phyloP scores from a whole-genome alignment of 2,888 invertebrate genomes.

The Phoronis australis region DNA sequence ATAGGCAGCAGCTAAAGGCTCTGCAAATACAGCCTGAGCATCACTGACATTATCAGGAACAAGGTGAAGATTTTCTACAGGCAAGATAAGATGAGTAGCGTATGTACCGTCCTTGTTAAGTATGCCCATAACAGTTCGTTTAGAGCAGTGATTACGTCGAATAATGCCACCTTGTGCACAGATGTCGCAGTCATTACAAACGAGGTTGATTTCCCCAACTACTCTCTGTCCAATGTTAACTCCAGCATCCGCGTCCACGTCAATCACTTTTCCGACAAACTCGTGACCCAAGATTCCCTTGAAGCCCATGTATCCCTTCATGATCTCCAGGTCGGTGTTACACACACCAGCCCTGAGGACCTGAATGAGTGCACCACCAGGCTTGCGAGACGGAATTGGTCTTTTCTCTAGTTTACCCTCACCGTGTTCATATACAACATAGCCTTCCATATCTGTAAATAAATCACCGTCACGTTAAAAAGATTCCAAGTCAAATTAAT shows the following conservation, averaged over 20 bases:
- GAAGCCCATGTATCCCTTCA: conserved; percentile 13
- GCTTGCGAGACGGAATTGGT: not conserved
- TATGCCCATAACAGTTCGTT: conserved; percentile 16
- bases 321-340: conserved; percentile 17
- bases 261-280: conserved; percentile 15
- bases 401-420: not conserved
- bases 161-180: conserved; percentile 1
- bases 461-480: too few relatives aligned
- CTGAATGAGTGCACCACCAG: conserved; percentile 13
- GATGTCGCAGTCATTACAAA: conserved; percentile 2
- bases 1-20: conserved; percentile 20
- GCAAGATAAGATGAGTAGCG: conserved; percentile 14
- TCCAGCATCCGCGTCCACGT: not conserved
- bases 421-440: too few relatives aligned
- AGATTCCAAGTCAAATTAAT: too few relatives aligned
- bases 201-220: conserved; percentile 17
- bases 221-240: conserved; percentile 10
- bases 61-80: conserved; percentile 9
- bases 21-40: conserved; percentile 13
- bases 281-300: conserved; percentile 14
- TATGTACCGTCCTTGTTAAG: conserved; percentile 13
- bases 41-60: conserved; percentile 12
- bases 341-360: conserved; percentile 14
- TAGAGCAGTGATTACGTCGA: conserved; percentile 15
- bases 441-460: too few relatives aligned